phyloP scores from a whole-genome alignment of 2,888 invertebrate species.

The Rhingia rostrata region DNA sequence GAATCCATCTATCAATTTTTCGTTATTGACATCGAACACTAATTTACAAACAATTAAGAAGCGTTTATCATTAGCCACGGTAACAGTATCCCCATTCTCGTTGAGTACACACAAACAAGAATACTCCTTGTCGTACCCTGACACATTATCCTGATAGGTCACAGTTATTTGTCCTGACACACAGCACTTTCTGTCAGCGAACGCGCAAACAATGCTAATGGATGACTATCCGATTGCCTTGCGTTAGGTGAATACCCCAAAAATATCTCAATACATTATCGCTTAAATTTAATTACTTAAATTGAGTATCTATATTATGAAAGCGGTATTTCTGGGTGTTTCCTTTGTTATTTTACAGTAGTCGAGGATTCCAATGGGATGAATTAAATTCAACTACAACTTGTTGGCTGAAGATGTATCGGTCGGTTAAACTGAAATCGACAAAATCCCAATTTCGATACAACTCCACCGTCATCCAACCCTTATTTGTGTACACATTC shows the following conservation, averaged over 20 bases:
- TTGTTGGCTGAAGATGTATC: conserved; percentile 1
- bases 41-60: conserved; percentile 42
- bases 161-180: conserved; percentile 17
- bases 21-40: conserved; percentile 34
- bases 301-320: conserved; percentile 9
- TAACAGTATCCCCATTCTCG: background rate
- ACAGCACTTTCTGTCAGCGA: conserved; percentile 33
- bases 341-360: background rate
- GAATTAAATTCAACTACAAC: conserved; percentile 22
- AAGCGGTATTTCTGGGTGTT: background rate
- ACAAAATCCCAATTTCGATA: conserved; percentile 46
- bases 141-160: conserved; percentile 1
- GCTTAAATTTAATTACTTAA: conserved; percentile 48
- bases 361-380: background rate
- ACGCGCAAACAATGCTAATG: conserved; percentile 47
- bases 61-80: conserved; percentile 22
- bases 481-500: conserved; percentile 16
- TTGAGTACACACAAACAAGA: background rate
- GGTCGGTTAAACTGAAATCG: background rate
- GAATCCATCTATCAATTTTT: conserved; percentile 15
- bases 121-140: background rate
- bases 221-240: conserved; percentile 51
- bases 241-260: conserved; percentile 19
- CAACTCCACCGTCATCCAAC: conserved; percentile 16
- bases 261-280: conserved; percentile 31